Evolutionary conservation across 2,113 vertebrate species (phyloP).

Genomic region (Sceloporus undulatus): DNA sequence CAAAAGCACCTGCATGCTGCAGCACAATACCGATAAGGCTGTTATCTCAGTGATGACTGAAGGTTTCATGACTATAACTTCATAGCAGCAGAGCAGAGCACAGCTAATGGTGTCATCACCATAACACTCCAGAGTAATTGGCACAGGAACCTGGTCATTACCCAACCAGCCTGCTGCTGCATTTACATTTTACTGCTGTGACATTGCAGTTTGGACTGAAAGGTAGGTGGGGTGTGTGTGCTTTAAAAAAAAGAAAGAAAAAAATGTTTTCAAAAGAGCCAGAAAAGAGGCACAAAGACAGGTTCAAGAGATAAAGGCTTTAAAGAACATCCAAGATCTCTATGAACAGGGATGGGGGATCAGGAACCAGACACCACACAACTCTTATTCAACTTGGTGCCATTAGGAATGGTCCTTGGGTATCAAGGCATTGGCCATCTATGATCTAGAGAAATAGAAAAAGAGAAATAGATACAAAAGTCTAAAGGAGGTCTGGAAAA

Average conservation of each 20-base stretch:
- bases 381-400: not conserved
- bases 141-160: constrained; percentile 18
- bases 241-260: not conserved
- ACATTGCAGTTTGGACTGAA: not conserved
- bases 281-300: not conserved
- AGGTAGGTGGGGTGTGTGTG: not conserved
- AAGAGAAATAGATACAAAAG: not conserved
- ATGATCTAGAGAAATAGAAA: not conserved
- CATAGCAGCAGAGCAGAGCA: not conserved
- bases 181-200: not conserved
- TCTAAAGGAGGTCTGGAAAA: not conserved
- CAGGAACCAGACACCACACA: not conserved
- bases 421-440: not conserved
- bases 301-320: constrained; percentile 3
- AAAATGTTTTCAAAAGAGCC: constrained; percentile 32
- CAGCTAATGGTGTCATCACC: constrained; percentile 24
- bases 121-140: constrained; percentile 31
- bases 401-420: not conserved
- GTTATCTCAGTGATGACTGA: constrained; percentile 34
- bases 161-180: constrained; percentile 16
- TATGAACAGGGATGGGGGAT: not conserved
- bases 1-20: not conserved
- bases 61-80: constrained; percentile 36
- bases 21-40: constrained; percentile 20
- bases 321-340: not conserved